A percentile compares a stretch with the other conserved stretches of the same genome.
Conservation (phyloP, 1,140 invertebrate species). For the Drosophila athabasca region DNA sequence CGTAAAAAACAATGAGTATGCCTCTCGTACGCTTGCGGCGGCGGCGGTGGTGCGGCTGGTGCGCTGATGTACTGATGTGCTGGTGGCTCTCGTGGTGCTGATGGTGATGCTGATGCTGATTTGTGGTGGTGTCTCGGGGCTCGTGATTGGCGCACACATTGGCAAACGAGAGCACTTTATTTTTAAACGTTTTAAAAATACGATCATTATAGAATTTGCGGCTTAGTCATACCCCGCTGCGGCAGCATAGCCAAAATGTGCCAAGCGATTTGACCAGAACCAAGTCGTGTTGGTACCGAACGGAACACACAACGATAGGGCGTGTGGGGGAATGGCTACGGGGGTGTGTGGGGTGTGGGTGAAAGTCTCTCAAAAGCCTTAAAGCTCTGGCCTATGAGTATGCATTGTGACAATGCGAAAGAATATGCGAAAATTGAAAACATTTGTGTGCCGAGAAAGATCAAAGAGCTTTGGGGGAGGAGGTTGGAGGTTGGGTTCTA, state of each 20-base stretch:
- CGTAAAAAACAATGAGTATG: constrained; percentile 45
- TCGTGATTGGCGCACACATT: constrained; percentile 80
- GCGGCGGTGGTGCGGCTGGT: constrained; percentile 3
- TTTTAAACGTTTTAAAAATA: constrained; percentile 82
- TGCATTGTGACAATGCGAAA: constrained; percentile 23
- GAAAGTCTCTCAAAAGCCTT: constrained; percentile 21
- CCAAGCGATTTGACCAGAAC: constrained; percentile 61
- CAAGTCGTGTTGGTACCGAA: constrained; percentile 4
- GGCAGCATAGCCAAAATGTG: constrained; percentile 43
- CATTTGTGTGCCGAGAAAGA: constrained; percentile 18
- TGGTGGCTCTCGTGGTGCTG: neutral
- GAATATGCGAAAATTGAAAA: constrained; percentile 13
- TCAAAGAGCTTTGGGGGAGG: constrained; percentile 11
- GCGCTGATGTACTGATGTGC: neutral
- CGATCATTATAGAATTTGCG: constrained; percentile 75
- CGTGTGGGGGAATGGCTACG: no score
- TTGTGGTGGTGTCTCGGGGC: constrained; percentile 24
- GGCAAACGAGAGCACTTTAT: constrained; percentile 81
- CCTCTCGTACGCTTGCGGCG: constrained; percentile 15
- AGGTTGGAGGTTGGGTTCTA: constrained; percentile 1
- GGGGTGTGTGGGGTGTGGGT: constrained; percentile 4
- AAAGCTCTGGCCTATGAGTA: constrained; percentile 21
- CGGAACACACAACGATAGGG: neutral
- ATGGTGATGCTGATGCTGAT: no score
- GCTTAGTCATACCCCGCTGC: constrained; percentile 68